Base-by-base conservation (phyloP, 92 coral and sea anemone genomes). In the Nematostella vectensis region DNA sequence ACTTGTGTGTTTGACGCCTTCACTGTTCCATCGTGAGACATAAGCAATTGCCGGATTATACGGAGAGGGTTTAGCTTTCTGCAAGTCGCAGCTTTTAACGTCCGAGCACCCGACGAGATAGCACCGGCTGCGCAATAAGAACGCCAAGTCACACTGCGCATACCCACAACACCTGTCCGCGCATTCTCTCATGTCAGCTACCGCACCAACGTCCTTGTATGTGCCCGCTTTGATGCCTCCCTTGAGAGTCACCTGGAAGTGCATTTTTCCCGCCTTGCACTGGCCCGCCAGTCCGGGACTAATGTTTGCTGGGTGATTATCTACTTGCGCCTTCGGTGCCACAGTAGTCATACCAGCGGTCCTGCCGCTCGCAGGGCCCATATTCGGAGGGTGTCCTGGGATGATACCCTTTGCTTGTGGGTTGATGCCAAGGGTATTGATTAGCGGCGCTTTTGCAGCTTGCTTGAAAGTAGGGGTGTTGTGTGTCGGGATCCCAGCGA, bases 161-260 rank as follows among this genome's bases (percentile, higher is more conserved):
- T 76, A 93, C 39, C 87, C 95, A 48, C 99, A 93, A 27, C 99
- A 93, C 64, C 81, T 82, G 25, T 78, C 75, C 24, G 83, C 72
- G 55, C 99, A 93, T 54, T 87, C 99, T 27, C 70, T 74, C 55
- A 87, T 75, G 25, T 67, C 71, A 20, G 67, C 65, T 49, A 93
- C 96, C 20, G 77, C 47, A 1, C 99, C 99, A 31, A 80, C 81
- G 48, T 93, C 99, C 50, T 93, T 93, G 69, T 93, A 93, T 16
- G 94, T 93, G 1, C 99, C 99, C 11, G 99, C 99, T 45, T 93
- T 93, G 21, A 93, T 93, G 4, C 99, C 99, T n/a, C 99, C 99
- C 31, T 71, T 85, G 31, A 93, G 71, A n/a, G 99, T 93, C 9
- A 93, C 99, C 62, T 93, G 93, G 28, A 68, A 65, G 58, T 74